Base-by-base conservation (phyloP, 92 coral and sea anemone species). In the Diadumene lineata region DNA sequence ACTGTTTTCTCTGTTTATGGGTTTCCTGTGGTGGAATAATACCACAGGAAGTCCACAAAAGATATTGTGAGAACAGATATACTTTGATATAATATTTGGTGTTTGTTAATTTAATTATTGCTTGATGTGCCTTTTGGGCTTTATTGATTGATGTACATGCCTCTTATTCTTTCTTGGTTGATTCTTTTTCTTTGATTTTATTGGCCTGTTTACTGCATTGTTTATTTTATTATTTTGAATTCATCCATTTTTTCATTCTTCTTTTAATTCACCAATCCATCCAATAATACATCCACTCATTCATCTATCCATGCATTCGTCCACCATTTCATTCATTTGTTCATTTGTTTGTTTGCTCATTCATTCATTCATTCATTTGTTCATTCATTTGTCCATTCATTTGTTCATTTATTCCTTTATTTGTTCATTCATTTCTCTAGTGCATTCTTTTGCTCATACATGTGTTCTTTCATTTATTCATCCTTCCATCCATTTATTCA, bases 1-100 rank as follows among this genome's bases (percentile, higher is more conserved):
- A 62, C 2, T 7, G 11, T 3, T 19, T 7, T 26, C 26, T 11
- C 6, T 62, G 29, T 11, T 11, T 4, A 62, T 62, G 68, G 33
- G 68, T 27, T 27, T 30, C 68, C 68, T 27, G 68, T 62, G 68
- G 27, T 32, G 43, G 26, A 4, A 38, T n/a, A n/a, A n/a, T n/a
- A 13, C 48, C 48, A 38, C 48, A 4, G 48, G 48, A 38, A 38
- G 48, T n/a, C n/a, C n/a, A n/a, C n/a, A n/a, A n/a, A n/a, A n/a
- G n/a, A n/a, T n/a, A n/a, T n/a, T n/a, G n/a, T n/a, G n/a, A n/a
- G n/a, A n/a, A n/a, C n/a, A n/a, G n/a, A n/a, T n/a, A n/a, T n/a
- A n/a, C n/a, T n/a, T n/a, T n/a, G n/a, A n/a, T n/a, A n/a, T n/a
- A n/a, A n/a, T n/a, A n/a, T n/a, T n/a, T n/a, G n/a, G n/a, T n/a